Percentiles rank a stretch among this genome's conserved stretches.
These are phyloP conservation scores for Andrena chrysosceles DNA, from an alignment of 2,888 invertebrate genomes.

Conservation along the genomic window DNA sequence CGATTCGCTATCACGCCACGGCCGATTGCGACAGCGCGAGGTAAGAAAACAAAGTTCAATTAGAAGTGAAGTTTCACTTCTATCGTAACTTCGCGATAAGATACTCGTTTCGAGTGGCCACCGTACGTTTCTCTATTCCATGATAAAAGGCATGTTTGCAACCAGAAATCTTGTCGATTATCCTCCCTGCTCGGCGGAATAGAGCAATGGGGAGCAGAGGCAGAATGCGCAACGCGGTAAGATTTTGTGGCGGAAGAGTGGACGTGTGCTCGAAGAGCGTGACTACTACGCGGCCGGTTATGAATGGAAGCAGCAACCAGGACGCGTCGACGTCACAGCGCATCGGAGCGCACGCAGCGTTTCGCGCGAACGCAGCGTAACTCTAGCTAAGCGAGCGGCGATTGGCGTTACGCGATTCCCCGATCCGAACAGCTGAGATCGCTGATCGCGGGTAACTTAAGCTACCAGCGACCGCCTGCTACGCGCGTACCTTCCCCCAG, in stretches of 20 bases:
- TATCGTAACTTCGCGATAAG: slow-evolving; percentile 27
- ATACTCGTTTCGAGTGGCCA: slow-evolving; percentile 18
- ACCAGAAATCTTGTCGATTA: no score
- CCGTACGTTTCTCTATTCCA: neutral
- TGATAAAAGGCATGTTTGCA: no score
- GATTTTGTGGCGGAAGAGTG: neutral
- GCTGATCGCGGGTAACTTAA: slow-evolving; percentile 35
- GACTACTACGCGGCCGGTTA: slow-evolving; percentile 1
- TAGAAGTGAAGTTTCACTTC: neutral
- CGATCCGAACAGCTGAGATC: slow-evolving; percentile 9
- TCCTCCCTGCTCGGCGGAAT: neutral
- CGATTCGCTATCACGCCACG: neutral
- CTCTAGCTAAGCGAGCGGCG: slow-evolving; percentile 1
- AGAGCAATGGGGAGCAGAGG: neutral
- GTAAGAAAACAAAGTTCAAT: neutral
- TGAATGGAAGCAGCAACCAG: neutral
- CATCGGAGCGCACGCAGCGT: slow-evolving; percentile 4
- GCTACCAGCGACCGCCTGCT: neutral
- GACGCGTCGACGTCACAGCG: neutral
- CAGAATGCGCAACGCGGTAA: no score
- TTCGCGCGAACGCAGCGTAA: slow-evolving; percentile 12
- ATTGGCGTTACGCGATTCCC: slow-evolving; percentile 29
- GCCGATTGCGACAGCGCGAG: neutral
- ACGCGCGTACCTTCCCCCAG: neutral
- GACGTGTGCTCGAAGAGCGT: neutral